Conservation (phyloP, 2,888 invertebrate genomes). For the Tachina fera region DNA sequence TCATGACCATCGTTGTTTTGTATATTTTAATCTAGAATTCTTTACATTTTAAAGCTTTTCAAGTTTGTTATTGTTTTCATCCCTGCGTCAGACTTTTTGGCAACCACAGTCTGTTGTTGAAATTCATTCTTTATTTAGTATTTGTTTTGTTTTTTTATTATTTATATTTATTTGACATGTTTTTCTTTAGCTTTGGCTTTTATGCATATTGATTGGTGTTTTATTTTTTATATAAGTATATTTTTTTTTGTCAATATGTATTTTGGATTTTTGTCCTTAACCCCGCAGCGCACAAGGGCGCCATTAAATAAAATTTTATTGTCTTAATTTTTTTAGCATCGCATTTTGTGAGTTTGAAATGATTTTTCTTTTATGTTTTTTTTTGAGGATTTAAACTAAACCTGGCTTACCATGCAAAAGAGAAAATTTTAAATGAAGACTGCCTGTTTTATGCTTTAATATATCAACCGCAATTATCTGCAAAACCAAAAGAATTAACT, state of each 20-base stretch:
- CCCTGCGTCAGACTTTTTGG: constrained; percentile 44
- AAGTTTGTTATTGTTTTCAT: constrained; percentile 31
- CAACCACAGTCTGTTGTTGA: constrained; percentile 48
- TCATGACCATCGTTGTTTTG: constrained; percentile 24
- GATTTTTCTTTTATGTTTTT: neutral
- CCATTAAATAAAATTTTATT: constrained; percentile 25
- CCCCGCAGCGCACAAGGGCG: constrained; percentile 24
- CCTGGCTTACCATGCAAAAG: neutral
- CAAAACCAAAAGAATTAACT: no score
- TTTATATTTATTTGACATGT: constrained; percentile 31
- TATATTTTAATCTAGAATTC: neutral
- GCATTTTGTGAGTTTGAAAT: constrained; percentile 9
- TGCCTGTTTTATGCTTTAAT: neutral
- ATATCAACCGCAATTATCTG: no score
- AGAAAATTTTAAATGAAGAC: neutral
- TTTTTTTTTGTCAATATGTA: neutral
- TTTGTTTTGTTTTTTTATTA: constrained; percentile 11
- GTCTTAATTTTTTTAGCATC: neutral
- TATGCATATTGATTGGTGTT: constrained; percentile 35
- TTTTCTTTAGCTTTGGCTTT: constrained; percentile 32
- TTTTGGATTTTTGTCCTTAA: constrained; percentile 24
- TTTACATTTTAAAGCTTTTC: neutral
- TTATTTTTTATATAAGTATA: neutral
- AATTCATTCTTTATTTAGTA: constrained; percentile 52
- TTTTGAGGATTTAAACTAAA: neutral